These are phyloP conservation scores for Lycia hirtaria DNA, from an alignment of 2,888 invertebrate species.

Conservation along the genomic window DNA sequence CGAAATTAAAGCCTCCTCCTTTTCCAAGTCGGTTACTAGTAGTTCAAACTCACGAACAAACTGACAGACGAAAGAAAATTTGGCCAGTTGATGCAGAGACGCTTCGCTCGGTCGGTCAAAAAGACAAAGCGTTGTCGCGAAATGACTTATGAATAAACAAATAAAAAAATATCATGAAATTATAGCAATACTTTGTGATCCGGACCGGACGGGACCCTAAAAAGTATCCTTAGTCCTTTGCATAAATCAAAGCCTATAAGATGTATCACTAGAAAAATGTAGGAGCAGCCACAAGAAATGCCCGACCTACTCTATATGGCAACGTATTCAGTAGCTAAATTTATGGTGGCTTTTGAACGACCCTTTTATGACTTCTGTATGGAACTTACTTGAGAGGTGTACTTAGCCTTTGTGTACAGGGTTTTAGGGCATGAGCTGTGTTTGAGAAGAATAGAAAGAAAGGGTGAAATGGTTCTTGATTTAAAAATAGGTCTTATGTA, in stretches of 20 bases:
- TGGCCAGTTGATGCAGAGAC: too few relatives aligned
- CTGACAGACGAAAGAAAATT: too few relatives aligned
- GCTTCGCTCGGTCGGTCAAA: too few relatives aligned
- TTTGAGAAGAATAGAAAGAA: background rate
- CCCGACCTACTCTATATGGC: slow-evolving; percentile 3
- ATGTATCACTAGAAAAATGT: slow-evolving; percentile 3
- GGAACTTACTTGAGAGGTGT: background rate
- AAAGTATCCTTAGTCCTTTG: slow-evolving; percentile 2
- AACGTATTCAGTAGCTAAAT: slow-evolving; percentile 8
- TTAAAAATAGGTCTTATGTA: too few relatives aligned
- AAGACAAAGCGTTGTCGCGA: too few relatives aligned
- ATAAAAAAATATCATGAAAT: too few relatives aligned
- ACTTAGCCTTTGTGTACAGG: slow-evolving; percentile 1
- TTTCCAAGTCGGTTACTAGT: too few relatives aligned
- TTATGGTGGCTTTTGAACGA: slow-evolving; percentile 10
- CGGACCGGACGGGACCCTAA: background rate
- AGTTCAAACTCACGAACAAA: too few relatives aligned
- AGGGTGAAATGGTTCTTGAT: background rate
- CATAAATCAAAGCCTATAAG: slow-evolving; percentile 1
- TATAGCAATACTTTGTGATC: too few relatives aligned
- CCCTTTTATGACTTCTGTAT: slow-evolving; percentile 1
- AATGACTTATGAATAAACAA: too few relatives aligned
- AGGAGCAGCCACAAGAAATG: background rate
- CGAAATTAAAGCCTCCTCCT: too few relatives aligned
- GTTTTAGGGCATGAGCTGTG: background rate